Conservation (phyloP, 2,888 invertebrate species). For the Psylliodes chrysocephalus region DNA sequence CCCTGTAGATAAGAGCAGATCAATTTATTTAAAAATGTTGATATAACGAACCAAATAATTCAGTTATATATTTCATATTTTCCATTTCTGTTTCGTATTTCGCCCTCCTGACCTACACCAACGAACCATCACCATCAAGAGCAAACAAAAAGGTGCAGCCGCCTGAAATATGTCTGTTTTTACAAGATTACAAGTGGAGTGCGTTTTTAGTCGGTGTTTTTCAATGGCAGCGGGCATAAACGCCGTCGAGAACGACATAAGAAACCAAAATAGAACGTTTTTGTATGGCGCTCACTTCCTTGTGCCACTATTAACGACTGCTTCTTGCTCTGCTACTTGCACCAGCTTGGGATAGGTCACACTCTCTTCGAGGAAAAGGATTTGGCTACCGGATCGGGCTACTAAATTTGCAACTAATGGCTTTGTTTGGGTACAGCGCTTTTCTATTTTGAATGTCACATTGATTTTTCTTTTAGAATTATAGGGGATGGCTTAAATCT, state of each 20-base stretch:
- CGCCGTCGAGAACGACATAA: slow-evolving; percentile 49
- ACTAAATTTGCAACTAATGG: slow-evolving; percentile 16
- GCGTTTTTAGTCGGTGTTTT: slow-evolving; percentile 49
- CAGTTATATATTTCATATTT: not conserved
- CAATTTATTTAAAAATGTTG: too few relatives aligned
- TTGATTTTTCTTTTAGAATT: not conserved
- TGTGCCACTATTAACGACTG: slow-evolving; percentile 47
- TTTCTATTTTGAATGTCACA: not conserved
- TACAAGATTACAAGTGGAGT: slow-evolving; percentile 45
- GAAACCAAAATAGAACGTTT: slow-evolving; percentile 62
- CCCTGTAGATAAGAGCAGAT: too few relatives aligned
- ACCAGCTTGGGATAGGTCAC: slow-evolving; percentile 46
- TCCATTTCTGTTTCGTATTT: not conserved
- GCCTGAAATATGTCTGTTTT: slow-evolving; percentile 58
- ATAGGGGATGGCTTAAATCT: too few relatives aligned
- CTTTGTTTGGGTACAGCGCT: slow-evolving; percentile 15
- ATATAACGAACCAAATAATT: too few relatives aligned
- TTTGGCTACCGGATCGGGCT: slow-evolving; percentile 20
- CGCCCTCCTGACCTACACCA: slow-evolving; percentile 49
- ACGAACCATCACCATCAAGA: slow-evolving; percentile 25
- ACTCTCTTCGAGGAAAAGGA: slow-evolving; percentile 15
- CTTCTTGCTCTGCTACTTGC: slow-evolving; percentile 48
- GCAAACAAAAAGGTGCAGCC: slow-evolving; percentile 53
- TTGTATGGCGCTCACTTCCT: slow-evolving; percentile 50
- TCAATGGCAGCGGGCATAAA: slow-evolving; percentile 50